These are phyloP conservation scores for Pseudomyrmex pallidus DNA, from an alignment of 1,140 invertebrate species.

Conservation along the genomic window DNA sequence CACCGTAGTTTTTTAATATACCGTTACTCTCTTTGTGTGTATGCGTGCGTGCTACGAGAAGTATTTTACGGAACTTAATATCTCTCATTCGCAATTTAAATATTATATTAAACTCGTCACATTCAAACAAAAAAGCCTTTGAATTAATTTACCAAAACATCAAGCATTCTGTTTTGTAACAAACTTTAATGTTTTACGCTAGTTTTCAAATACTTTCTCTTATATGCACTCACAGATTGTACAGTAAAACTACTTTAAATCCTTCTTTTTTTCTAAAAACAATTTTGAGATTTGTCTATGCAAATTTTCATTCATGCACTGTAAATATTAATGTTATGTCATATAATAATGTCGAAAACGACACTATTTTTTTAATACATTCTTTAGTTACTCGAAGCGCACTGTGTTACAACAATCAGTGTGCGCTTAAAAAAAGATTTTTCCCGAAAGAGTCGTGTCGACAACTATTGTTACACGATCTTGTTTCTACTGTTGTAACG, in stretches of 20 bases:
- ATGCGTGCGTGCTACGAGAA: not conserved
- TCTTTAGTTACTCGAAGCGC: not conserved
- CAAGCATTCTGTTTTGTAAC: not conserved
- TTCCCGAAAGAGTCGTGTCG: not conserved
- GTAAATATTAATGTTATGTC: too few species aligned
- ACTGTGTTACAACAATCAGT: not conserved
- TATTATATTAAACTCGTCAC: not conserved
- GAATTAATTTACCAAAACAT: too few species aligned
- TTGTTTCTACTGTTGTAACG: conserved; percentile 15
- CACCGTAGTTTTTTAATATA: conserved; percentile 5
- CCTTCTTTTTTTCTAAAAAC: too few species aligned
- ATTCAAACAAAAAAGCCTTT: not conserved
- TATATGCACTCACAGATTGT: not conserved
- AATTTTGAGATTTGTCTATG: too few species aligned
- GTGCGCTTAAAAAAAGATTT: conserved; percentile 17
- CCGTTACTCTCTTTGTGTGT: too few species aligned
- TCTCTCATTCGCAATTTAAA: conserved; percentile 1
- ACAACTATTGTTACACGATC: not conserved
- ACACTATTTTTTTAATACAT: not conserved
- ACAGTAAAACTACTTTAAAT: too few species aligned
- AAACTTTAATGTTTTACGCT: not conserved
- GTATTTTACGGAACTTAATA: conserved; percentile 14
- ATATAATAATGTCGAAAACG: too few species aligned
- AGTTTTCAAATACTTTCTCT: not conserved
- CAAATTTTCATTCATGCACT: too few species aligned